Percentiles rank a stretch among this genome's conserved stretches.
phyloP scores from a whole-genome alignment of 2,113 vertebrate species.

The Callaeas wilsoni region DNA sequence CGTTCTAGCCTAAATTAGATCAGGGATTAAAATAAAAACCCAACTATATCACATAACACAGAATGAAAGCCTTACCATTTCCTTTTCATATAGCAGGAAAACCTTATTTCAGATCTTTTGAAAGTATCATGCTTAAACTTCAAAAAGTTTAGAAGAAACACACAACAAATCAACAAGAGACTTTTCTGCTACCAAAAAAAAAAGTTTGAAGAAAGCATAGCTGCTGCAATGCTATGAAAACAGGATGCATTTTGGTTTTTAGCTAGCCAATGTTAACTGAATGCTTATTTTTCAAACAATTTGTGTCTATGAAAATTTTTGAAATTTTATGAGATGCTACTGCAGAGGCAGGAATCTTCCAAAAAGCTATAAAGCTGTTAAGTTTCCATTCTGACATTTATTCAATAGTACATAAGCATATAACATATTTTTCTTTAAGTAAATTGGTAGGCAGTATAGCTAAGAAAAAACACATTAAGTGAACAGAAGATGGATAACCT shows the following conservation, averaged over 20 bases:
- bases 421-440: not conserved
- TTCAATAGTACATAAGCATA: not conserved
- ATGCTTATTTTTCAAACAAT: not conserved
- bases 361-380: not conserved
- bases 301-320: not conserved
- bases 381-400: not conserved
- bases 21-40: not conserved
- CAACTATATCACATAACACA: not conserved
- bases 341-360: not conserved
- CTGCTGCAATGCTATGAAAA: not conserved
- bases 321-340: not conserved
- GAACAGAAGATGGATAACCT: constrained; percentile 17
- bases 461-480: not conserved
- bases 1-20: not conserved
- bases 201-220: not conserved
- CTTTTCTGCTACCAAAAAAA: not conserved
- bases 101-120: not conserved
- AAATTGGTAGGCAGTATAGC: not conserved
- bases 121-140: not conserved
- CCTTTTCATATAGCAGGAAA: not conserved
- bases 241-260: not conserved
- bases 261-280: not conserved
- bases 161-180: not conserved
- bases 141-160: not conserved
- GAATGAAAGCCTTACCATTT: not conserved